Base-by-base conservation (phyloP, 2,113 vertebrate genomes). In the Brachionichthys hirsutus region DNA sequence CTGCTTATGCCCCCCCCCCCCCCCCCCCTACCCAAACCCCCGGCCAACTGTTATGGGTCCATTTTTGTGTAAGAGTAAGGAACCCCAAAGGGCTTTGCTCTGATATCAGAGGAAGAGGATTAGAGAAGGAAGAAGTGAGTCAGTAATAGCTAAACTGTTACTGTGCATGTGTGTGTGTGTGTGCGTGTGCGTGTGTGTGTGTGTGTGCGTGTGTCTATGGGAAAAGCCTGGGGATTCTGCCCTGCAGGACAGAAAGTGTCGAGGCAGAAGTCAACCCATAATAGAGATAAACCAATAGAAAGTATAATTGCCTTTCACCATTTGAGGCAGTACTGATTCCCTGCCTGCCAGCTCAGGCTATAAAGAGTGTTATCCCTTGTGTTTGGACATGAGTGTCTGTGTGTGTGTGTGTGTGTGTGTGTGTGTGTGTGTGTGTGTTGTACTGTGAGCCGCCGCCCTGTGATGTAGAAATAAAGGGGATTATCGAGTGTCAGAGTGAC, bases 401-500 rank as follows among this genome's bases (percentile, higher is more conserved):
- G 24, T 30, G 24, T 30, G 24, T 30, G 24, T 30, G 24, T 30
- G 24, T 30, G 24, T 30, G 24, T 30, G 24, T 30, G 24, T 30
- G 24, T 30, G 24, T 30, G 24, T 30, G 24, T 30, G 24, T 12
- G 16, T 36, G 8, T 54, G 36, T 61, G 24, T 56, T 44, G 7
- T 48, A 67, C 56, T 65, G 17, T 54, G 62, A 70, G 71, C 44
- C 20, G 44, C 43, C 74, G 63, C 72, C 62, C 70, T 35, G 74
- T 76, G 70, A 82, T 70, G 80, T 83, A 83, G 80, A 73, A 81
- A 87, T 86, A 68, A 42, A 59, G 67, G 82, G 76, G 77, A 82
- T 86, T 77, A 87, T 86, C 79, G 85, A 73, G 81, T 89, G 88
- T 88, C 89, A 90, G 50, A 67, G 76, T 88, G 87, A 90, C 84